Base-by-base conservation (phyloP, 2,113 vertebrate genomes). In the Meles meles region DNA sequence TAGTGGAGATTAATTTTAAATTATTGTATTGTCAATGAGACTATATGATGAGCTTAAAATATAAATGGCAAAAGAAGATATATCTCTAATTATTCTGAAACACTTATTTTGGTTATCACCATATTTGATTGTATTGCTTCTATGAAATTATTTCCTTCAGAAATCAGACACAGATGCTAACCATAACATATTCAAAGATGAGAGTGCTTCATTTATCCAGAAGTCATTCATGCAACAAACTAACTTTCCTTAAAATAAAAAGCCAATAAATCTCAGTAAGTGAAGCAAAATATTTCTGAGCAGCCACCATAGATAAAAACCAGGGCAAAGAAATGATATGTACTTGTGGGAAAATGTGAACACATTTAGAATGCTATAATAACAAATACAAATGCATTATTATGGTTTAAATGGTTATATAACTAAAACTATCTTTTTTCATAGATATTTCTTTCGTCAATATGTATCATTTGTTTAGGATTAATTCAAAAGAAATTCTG, bases 1-100 rank as follows among this genome's bases (percentile, higher is more conserved):
- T 80, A 80, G 1, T 87, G 61, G 31, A 92, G 69, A 94, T 88
- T 74, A 96, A 92, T 94, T 95, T 37, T 89, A 96, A 97, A 92
- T 96, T 89, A 69, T 37, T 39, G 67, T 65, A 83, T 81, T 90
- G 76, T 61, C 82, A 92, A 55, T 92, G 29, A 80, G 34, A 92
- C 37, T 72, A 37, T 37, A 37, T 52, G 72, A 97, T 87, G 18
- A 89, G 79, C 17, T 96, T 87, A 96, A 90, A 79, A 92, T 90
- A n/a, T 34, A 94, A 86, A 34, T 92, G 47, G 65, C 44, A 82
- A 88, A 90, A 80, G 7, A 85, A 67, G 9, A 57, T 37, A 3
- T 76, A 91, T 57, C 39, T 81, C 57, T 76, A 95, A 92, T 96
- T 83, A 93, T 57, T 82, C 44, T 90, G n/a, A 96, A 87, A 71